Evolutionary conservation across 2,888 invertebrate species (phyloP), one percentile per base, ranked within the genome.

Genomic region (Bellardia bayeri): DNA sequence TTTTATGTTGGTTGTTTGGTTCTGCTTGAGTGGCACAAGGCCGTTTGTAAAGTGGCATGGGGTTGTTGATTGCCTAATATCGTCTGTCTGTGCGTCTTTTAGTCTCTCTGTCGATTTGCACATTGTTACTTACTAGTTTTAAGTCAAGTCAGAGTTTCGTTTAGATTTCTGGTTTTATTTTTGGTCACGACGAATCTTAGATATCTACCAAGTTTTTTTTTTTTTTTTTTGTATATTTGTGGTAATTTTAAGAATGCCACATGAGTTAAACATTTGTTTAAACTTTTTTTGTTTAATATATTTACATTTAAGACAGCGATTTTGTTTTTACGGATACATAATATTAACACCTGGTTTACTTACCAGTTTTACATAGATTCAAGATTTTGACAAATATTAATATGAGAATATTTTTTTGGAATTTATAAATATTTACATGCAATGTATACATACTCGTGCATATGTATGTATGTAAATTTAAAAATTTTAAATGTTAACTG

Each of bases 1-100:
- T 76, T 5, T 63, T 33, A 51, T 75, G 63, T 74, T 79, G 82
- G 42, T 63, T 54, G 40, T 42, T 82, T 86, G 79, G 72, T 87
- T 87, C 82, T 87, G 87, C 78, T 78, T 87, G 82, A 87, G 87
- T 87, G 63, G 87, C 87, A 87, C 87, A 87, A 87, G 87, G 87
- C 74, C 87, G 68, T 85, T 87, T 74, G 63, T 49, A 78, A 66
- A 81, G 85, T 80, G 75, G 85, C 80, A 82, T 85, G 87, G 78
- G 85, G 85, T 84, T 68, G 74, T 84, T 68, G 74, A 85, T 87
- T 87, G 87, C 85, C 78, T 63, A 85, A 87, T 75, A 74, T 13
- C 23, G 61, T 37, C 63, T 42, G 64, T 78, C 56, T 49, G 61
- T 72, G 64, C n/a, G 56, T 76, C 81, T 72, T 16, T 40, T 40